Evolutionary conservation across 2,888 invertebrate genomes (phyloP), one percentile per base, ranked within the genome.

Genomic region (Andrena haemorrhoa): DNA sequence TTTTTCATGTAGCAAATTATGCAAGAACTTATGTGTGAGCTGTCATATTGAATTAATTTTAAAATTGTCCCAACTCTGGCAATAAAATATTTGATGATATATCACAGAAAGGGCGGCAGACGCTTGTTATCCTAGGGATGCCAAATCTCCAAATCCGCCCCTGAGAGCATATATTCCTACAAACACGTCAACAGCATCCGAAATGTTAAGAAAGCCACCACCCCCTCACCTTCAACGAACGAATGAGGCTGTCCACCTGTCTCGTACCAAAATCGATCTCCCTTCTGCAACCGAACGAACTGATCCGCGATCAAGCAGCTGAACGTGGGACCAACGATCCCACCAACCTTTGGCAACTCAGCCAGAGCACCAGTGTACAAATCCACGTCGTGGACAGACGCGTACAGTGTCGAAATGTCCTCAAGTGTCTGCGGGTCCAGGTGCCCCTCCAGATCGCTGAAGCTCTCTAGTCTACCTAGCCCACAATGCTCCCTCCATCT

Each of bases 221-320:
- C 47, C 2, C 12, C 56, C 58, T 94, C 92, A 97, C 97, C 96
- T 92, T 94, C 91, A 1, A 96, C 96, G 89, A 98, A 98, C 4
- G 95, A 95, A 81, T 96, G 95, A 0, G 95, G 95, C 49, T 95
- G 94, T 75, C 96, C 95, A 0, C 94, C 94, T 49, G 96, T 96
- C 93, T 98, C 98, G 91, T 98, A 98, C 98, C 98, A 98, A 94
- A 96, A 97, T 64, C 98, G 95, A 94, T 98, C 98, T 0, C 97
- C 98, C 58, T 94, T 93, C 94, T 98, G 97, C 33, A 98, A 93
- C 65, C 98, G 94, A 23, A 96, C 93, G 94, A 98, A 98, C 94
- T 98, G 98, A 94, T 98, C 97, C 0, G 97, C 95, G 64, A 98
- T 95, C 82, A 98, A 95, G 90, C 98, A 98, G 23, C 96, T 97